A percentile compares a stretch with the other conserved stretches of the same genome.
These are phyloP conservation scores for Centrocercus urophasianus DNA, from an alignment of 2,113 vertebrate genomes.

Conservation along the genomic window DNA sequence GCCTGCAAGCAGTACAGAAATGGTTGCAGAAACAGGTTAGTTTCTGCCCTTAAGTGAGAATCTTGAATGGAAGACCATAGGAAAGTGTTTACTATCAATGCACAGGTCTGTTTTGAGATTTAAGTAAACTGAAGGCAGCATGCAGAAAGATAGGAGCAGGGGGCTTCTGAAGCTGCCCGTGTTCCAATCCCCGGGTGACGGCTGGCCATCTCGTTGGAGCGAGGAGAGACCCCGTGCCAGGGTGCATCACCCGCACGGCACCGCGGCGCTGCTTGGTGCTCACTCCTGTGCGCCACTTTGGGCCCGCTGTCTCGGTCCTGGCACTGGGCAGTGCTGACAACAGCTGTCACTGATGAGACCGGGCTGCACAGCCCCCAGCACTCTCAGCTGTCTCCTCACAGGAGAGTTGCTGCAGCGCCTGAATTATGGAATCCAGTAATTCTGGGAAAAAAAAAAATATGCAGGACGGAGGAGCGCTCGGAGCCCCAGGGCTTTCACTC, in stretches of 20 bases:
- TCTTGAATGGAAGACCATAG: not conserved
- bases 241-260: too few species aligned
- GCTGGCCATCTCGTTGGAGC: not conserved
- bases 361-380: not conserved
- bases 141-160: fast-evolving
- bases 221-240: not conserved
- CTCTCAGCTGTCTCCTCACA: not conserved
- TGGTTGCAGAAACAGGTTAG: not conserved
- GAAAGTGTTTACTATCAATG: not conserved
- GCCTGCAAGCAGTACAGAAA: fast-evolving
- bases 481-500: not conserved
- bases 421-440: not conserved
- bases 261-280: not conserved
- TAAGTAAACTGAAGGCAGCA: not conserved
- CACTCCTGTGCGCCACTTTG: not conserved
- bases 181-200: not conserved
- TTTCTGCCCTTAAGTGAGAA: not conserved
- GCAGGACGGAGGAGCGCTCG: fast-evolving
- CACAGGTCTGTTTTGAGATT: fast-evolving
- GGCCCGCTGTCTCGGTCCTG: not conserved
- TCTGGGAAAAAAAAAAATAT: too few species aligned
- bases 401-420: not conserved
- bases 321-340: not conserved
- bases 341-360: too few species aligned
- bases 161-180: fast-evolving